These are phyloP conservation scores for Apteryx owenii DNA, from an alignment of 2,113 vertebrate species.

Conservation along the genomic window DNA sequence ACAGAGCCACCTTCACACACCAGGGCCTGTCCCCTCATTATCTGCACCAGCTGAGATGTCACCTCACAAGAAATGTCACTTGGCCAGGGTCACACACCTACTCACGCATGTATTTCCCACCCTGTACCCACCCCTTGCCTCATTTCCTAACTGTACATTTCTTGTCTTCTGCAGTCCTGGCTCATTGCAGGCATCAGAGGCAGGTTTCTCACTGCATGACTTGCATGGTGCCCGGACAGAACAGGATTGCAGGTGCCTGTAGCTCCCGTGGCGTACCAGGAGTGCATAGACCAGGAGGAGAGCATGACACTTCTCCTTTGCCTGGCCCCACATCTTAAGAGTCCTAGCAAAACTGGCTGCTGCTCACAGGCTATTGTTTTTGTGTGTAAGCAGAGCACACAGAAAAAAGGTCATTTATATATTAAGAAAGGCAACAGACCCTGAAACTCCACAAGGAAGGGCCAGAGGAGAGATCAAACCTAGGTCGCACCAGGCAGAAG, in stretches of 20 bases:
- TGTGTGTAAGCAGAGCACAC: accelerated
- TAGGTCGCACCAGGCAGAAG: not conserved
- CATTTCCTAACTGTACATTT: not conserved
- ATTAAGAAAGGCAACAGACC: not conserved
- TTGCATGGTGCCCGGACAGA: too few relatives aligned
- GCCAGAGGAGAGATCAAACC: not conserved
- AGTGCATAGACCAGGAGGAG: not conserved
- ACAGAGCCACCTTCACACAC: accelerated
- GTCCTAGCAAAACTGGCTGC: not conserved
- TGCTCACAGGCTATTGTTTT: not conserved
- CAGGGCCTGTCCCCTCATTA: not conserved
- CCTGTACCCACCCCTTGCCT: not conserved
- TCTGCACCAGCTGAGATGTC: not conserved
- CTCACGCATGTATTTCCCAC: too few relatives aligned
- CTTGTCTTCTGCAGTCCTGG: not conserved
- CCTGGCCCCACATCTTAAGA: not conserved
- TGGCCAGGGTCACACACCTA: not conserved
- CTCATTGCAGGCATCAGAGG: not conserved
- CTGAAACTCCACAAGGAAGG: not conserved
- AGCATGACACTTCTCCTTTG: not conserved
- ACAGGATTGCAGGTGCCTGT: too few relatives aligned
- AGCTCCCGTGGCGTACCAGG: not conserved
- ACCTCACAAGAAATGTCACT: accelerated
- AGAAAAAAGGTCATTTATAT: not conserved
- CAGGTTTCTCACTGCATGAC: not conserved